Percentiles rank a stretch among this genome's conserved stretches.
These are phyloP conservation scores for Garrulus glandarius DNA, from an alignment of 2,797 vertebrate species.

Conservation along the genomic window DNA sequence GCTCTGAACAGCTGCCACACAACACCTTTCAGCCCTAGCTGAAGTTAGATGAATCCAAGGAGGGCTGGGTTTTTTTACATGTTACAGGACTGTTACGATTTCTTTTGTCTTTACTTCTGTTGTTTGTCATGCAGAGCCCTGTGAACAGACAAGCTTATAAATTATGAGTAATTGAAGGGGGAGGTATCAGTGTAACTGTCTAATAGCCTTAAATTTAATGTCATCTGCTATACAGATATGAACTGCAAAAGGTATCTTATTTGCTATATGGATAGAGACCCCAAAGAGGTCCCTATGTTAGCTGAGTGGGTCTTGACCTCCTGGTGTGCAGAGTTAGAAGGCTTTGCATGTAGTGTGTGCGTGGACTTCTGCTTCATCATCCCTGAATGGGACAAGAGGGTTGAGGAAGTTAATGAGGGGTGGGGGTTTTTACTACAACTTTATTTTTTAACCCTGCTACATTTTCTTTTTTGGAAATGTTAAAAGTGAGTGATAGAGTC, in stretches of 20 bases:
- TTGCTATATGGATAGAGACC: not conserved
- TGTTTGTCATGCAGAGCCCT: not conserved
- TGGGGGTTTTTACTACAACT: not conserved
- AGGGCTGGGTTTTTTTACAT: accelerated
- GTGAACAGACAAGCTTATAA: not conserved
- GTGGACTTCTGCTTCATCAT: not conserved
- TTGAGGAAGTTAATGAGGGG: not conserved
- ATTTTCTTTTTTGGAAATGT: not conserved
- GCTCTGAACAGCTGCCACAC: not conserved
- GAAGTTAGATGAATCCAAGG: not conserved
- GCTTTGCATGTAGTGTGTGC: not conserved
- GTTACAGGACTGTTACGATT: not conserved
- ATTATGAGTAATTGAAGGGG: not conserved
- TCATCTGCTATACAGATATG: not conserved
- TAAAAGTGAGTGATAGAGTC: not conserved
- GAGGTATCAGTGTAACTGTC: not conserved
- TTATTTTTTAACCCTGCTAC: not conserved
- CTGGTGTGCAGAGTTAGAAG: not conserved
- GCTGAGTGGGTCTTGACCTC: not conserved
- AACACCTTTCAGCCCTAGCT: not conserved
- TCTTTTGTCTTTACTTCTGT: not conserved
- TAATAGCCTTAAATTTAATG: not conserved
- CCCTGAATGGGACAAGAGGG: not conserved
- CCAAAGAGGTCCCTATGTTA: not conserved
- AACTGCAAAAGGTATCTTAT: not conserved